These are phyloP conservation scores for Cantharis lateralis DNA, from an alignment of 2,888 invertebrate species.

Conservation along the genomic window DNA sequence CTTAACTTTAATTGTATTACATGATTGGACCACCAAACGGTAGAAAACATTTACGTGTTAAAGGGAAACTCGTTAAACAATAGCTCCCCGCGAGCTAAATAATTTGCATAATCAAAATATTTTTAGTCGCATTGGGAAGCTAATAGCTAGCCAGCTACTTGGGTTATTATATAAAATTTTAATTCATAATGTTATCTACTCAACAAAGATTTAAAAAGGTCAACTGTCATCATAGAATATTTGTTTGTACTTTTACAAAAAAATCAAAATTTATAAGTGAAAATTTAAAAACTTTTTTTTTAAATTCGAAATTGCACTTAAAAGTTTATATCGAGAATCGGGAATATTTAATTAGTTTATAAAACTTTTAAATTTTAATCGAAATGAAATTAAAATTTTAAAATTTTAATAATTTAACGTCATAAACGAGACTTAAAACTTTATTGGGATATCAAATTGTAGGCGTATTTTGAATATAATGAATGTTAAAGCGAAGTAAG, in stretches of 20 bases:
- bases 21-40: too few relatives aligned
- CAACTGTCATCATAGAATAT: background rate
- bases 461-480: background rate
- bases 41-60: too few relatives aligned
- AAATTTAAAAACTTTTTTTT: background rate
- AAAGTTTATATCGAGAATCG: background rate
- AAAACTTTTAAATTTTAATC: background rate
- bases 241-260: background rate
- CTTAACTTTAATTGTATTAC: too few relatives aligned
- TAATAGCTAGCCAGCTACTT: too few relatives aligned
- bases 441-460: background rate
- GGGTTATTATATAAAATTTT: background rate
- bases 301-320: background rate
- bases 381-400: background rate
- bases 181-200: background rate
- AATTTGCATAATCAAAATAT: too few relatives aligned
- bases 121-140: too few relatives aligned
- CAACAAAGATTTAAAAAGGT: background rate
- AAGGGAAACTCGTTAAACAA: too few relatives aligned
- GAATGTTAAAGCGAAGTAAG: background rate
- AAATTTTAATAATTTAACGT: background rate
- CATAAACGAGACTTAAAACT: constrained; percentile 13
- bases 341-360: background rate
- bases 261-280: background rate
- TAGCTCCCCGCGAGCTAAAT: too few relatives aligned